Evolutionary conservation across 2,888 invertebrate genomes (phyloP), one percentile per base, ranked within the genome.

Genomic region (Corythucha ciliata): DNA sequence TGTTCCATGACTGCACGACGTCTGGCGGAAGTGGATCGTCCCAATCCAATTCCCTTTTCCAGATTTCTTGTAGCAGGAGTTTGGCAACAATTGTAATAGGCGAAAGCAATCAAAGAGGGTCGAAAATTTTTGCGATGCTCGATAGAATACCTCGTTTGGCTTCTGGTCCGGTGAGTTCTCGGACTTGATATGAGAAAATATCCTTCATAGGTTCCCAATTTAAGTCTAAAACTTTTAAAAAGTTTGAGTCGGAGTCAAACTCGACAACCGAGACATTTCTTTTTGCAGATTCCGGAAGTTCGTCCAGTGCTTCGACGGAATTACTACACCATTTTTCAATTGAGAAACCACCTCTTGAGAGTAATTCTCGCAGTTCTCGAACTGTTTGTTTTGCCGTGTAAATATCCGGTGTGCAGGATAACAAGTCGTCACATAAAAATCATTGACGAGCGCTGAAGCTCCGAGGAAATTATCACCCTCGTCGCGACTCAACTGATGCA

Each of bases 51-150:
- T 52, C 44, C 2, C 24, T 21, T 33, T 36, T 33, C 60, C 61
- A 63, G 7, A 57, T 12, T 1, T 45, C 18, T 47, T 60, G 61
- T 26, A 62, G 45, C 7, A 59, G 39, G 1, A 56, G 33, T 33
- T 60, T 61, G 12, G 54, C 54, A 5, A 21, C 18, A 21, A 61
- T 48, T 2, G 50, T 50, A n/a, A n/a, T n/a, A n/a, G n/a, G n/a
- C n/a, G n/a, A n/a, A n/a, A n/a, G n/a, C n/a, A n/a, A n/a, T n/a
- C n/a, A n/a, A n/a, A n/a, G n/a, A 1, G 56, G 59, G 41, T 62
- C 62, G 27, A 56, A 57, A 2, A 57, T 26, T 7, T 37, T 27
- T 2, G 50, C 48, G n/a, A 52, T 41, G n/a, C 21, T 7, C 2
- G 53, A 55, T 7, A 57, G 37, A 2, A 57, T 36, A 1, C 14